Evolutionary conservation across 2,888 invertebrate genomes (phyloP).

Genomic region (Timema podura): DNA sequence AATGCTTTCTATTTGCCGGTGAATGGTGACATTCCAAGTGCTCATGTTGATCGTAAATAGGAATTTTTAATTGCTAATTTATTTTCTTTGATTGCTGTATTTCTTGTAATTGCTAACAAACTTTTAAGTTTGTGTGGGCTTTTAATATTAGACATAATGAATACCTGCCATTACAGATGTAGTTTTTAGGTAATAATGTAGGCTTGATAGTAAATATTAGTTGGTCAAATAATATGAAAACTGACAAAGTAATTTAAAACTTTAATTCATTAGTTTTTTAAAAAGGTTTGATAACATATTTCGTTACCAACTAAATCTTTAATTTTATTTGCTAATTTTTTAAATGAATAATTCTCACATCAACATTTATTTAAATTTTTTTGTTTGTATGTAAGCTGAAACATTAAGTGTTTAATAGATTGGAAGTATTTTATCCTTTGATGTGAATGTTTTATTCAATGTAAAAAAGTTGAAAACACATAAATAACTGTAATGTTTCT

Average conservation of each 20-base stretch:
- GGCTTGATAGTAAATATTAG: too few relatives aligned
- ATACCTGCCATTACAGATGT: too few relatives aligned
- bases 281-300: background rate
- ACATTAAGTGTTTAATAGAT: constrained; percentile 23
- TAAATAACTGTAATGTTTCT: constrained; percentile 26
- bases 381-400: constrained; percentile 6
- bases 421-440: constrained; percentile 19
- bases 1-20: constrained; percentile 11
- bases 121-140: constrained; percentile 9
- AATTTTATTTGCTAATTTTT: constrained; percentile 21
- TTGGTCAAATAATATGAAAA: too few relatives aligned
- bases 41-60: constrained; percentile 18
- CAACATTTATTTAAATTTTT: background rate
- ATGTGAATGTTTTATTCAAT: constrained; percentile 28
- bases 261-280: too few relatives aligned
- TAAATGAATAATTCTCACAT: background rate
- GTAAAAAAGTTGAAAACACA: constrained; percentile 24
- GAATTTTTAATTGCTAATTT: background rate
- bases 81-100: background rate
- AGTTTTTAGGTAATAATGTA: too few relatives aligned
- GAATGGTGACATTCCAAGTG: constrained; percentile 25
- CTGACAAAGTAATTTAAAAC: too few relatives aligned
- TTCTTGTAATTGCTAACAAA: constrained; percentile 9
- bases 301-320: background rate
- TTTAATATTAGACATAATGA: background rate